Evolutionary conservation across 2,888 invertebrate genomes (phyloP), one percentile per base, ranked within the genome.

Genomic region (Choreutis nemorana): DNA sequence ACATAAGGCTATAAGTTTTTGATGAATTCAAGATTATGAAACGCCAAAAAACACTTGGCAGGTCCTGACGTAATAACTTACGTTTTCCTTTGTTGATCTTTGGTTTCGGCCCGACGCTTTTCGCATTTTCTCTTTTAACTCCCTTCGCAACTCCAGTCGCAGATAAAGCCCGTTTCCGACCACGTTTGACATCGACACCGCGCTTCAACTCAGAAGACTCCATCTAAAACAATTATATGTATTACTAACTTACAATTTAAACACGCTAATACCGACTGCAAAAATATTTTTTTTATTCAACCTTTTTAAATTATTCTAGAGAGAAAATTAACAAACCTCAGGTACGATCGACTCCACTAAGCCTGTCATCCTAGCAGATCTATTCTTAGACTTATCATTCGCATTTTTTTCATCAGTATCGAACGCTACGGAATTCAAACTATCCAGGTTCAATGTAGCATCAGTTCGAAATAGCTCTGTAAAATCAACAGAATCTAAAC

Each of bases 101-200:
- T 36, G 64, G 51, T 48, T 62, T 65, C 4, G 48, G 35, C 16
- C 42, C 39, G 26, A 46, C 40, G 30, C 35, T 31, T 37, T 65
- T 54, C 29, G 44, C 41, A 35, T 48, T 26, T 35, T 40, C 45
- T 41, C 37, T 42, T 34, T 56, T 50, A 5, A 45, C 42, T 3
- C 45, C 45, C 37, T 67, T 72, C 1, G 43, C 39, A 1, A 56
- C 34, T 0, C 66, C 63, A 0, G 67, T 63, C 5, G 65, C 53
- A 1, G 73, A 73, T 3, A 54, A 42, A 0, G 72, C 72, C 1
- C 75, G 58, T 34, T 73, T 72, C 14, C 72, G 50, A 3, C 72
- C 72, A 5, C 71, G 64, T 38, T 66, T 67, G 29, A 59, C 55
- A 4, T 55, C 61, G 9, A 34, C 30, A 2, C 52, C 49, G 8